Conservation (phyloP, 2,113 vertebrate species). For the Saccopteryx leptura region DNA sequence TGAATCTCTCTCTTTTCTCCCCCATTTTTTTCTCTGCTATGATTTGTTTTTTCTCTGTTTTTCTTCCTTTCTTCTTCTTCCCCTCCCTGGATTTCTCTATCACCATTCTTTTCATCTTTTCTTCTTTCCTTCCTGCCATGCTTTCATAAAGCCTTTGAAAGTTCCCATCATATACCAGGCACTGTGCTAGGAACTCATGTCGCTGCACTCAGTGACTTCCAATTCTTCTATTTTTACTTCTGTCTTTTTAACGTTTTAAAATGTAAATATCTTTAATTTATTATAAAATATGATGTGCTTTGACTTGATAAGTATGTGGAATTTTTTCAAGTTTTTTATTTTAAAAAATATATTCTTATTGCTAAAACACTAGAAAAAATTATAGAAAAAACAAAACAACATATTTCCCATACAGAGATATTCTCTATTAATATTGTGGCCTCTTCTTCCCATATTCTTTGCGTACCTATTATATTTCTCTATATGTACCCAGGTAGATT, state of each 20-base stretch:
- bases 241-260: neutral
- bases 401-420: neutral
- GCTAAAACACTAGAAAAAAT: neutral
- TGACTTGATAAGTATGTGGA: constrained; percentile 23
- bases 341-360: neutral
- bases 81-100: neutral
- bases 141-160: constrained; percentile 12
- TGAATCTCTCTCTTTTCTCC: neutral
- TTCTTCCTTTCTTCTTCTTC: neutral
- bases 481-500: neutral
- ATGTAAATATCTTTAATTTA: constrained; percentile 34
- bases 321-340: constrained; percentile 38
- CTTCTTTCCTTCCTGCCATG: neutral
- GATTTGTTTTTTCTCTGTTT: neutral
- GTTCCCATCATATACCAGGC: neutral
- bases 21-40: neutral
- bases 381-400: constrained; percentile 3
- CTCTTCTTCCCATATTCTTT: neutral
- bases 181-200: neutral
- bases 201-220: neutral
- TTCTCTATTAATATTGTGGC: neutral
- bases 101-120: neutral
- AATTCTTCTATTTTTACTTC: constrained; percentile 31
- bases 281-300: neutral
- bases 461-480: neutral